A percentile compares a stretch with the other conserved stretches of the same genome.
phyloP scores from a whole-genome alignment of 1,140 invertebrate species.

The Pseudomyrmex gracilis region DNA sequence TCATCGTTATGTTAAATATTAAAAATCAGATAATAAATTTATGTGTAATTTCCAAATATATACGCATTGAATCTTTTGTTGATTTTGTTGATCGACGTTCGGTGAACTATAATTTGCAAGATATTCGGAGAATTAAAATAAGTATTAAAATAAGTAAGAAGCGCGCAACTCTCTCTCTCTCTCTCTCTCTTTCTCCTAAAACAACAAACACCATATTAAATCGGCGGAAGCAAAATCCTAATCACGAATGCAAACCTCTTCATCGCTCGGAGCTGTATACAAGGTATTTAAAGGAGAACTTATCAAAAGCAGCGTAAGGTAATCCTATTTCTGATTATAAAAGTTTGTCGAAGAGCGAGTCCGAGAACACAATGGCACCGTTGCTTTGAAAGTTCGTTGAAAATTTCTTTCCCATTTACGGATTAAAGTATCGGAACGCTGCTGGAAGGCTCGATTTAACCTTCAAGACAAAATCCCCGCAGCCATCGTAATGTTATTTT shows the following conservation, averaged over 20 bases:
- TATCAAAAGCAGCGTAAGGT: conserved; percentile 49
- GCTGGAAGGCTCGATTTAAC: conserved; percentile 54
- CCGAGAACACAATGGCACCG: conserved; percentile 42
- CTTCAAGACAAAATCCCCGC: conserved; percentile 30
- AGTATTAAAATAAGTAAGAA: background rate
- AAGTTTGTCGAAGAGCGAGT: conserved; percentile 37
- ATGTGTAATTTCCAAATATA: background rate
- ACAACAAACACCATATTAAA: background rate
- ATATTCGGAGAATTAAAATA: background rate
- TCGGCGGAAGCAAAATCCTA: background rate
- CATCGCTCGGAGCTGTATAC: background rate
- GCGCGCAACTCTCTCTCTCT: too few relatives aligned
- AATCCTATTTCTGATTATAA: conserved; percentile 61
- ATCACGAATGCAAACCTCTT: background rate
- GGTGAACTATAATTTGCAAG: background rate
- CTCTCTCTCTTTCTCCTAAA: too few relatives aligned
- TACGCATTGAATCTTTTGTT: background rate
- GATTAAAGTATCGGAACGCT: conserved; percentile 60
- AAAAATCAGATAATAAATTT: background rate
- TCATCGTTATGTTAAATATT: background rate
- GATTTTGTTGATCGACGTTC: background rate
- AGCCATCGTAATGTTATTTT: conserved; percentile 34
- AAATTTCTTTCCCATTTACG: conserved; percentile 48
- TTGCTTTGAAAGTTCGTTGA: conserved; percentile 61
- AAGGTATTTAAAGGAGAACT: conserved; percentile 50